A percentile compares a stretch with the other conserved stretches of the same genome.
Evolutionary conservation across 2,888 invertebrate genomes (phyloP).

Genomic region (Acronicta aceris): DNA sequence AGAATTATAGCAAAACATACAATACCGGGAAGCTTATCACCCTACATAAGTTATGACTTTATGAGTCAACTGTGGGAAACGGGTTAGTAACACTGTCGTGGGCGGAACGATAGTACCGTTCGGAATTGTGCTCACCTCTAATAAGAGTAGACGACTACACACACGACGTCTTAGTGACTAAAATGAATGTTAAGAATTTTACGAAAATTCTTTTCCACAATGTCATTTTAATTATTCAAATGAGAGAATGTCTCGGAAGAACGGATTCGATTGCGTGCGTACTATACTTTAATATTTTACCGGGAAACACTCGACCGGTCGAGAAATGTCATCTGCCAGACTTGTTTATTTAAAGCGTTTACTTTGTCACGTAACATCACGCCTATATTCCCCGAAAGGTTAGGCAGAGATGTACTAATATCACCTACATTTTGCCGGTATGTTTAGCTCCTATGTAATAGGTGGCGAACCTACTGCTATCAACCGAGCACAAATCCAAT

Average conservation of each 20-base stretch:
- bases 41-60: conserved; percentile 24
- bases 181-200: conserved; percentile 39
- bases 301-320: conserved; percentile 24
- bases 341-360: conserved; percentile 55
- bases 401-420: no score
- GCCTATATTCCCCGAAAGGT: no score
- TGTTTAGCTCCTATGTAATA: no score
- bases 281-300: conserved; percentile 32
- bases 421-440: no score
- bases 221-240: conserved; percentile 38
- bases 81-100: conserved; percentile 45
- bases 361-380: conserved; percentile 24
- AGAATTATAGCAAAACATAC: background rate
- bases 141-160: conserved; percentile 13
- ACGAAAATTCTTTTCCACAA: conserved; percentile 26
- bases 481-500: no score
- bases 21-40: conserved; percentile 19
- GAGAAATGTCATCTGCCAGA: conserved; percentile 43
- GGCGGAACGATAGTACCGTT: conserved; percentile 31
- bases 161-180: conserved; percentile 8
- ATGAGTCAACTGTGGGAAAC: conserved; percentile 42
- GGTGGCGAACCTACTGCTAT: no score
- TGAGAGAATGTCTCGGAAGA: conserved; percentile 36
- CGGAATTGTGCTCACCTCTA: conserved; percentile 26
- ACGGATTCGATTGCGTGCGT: conserved; percentile 26